Base-by-base conservation (phyloP, 2,797 vertebrate genomes). In the Rhinatrema bivittatum region DNA sequence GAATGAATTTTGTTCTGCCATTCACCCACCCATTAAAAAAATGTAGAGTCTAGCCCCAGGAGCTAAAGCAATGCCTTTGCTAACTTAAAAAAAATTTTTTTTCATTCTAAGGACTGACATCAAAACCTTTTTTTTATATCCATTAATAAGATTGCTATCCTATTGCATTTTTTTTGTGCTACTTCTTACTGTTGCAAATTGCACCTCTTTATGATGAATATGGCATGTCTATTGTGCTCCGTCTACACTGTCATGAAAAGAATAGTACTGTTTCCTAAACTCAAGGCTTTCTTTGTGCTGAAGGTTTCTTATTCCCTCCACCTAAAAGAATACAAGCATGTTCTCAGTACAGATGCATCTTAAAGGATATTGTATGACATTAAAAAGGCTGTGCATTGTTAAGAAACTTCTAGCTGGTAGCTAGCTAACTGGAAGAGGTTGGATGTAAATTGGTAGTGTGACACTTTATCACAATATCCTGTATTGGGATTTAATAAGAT, bases 401-500 rank as follows among this genome's bases (percentile, higher is more conserved):
- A 29, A 45, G 28, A 31, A 13, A 42, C 43, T 65, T 62, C 15
- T 38, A 62, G 38, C 27, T 1, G 4, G 8, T 53, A 61, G 60
- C 47, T 53, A 61, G 60, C 47, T 71, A 56, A 53, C 28, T 64
- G 29, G 39, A 48, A 60, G 10, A 55, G 31, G 40, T 36, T 9
- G 45, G 56, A 49, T 49, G 18, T 48, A 67, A 60, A 54, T 49
- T n/a, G n/a, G n/a, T 32, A 61, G 46, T 53, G 32, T 67, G 62
- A 65, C 70, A 58, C 65, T 68, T 60, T 57, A 66, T 70, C 41
- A 32, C 53, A 50, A 32, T 48, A 57, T 70, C 37, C 36, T 58
- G n/a, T 65, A 8, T 65, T 25, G 45, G 16, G 32, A 36, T 50
- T 61, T 56, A 53, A 43, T 44, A 50, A 15, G n/a, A n/a, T n/a